Base-by-base conservation (phyloP, 2,888 invertebrate species). In the Drosophila paracracens region DNA sequence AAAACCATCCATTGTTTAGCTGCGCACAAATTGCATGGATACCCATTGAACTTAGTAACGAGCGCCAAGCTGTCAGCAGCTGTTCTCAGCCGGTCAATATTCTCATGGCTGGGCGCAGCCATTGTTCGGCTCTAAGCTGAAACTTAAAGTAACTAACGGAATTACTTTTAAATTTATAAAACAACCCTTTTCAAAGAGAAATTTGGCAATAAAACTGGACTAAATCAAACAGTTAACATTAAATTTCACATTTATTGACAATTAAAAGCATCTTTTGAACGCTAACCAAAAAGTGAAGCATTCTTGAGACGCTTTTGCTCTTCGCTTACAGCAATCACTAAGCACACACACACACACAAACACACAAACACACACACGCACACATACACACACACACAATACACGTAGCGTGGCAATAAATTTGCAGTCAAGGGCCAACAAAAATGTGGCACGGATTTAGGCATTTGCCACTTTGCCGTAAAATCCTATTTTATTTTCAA, bases 401-500 rank as follows among this genome's bases (percentile, higher is more conserved):
- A n/a, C 70, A 71, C 74, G 70, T 74, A 63, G 46, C 66, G 36
- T 11, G 60, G 74, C 60, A 69, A 79, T 82, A 83, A 76, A 85
- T 83, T 85, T 81, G 57, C 48, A 51, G 59, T 73, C 68, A 53
- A 70, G 68, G 62, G 33, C 70, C 25, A 66, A 18, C 13, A 29
- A 56, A 74, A 70, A 79, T 75, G 75, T 64, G 50, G 66, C 74
- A 64, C 52, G 72, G 70, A 71, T 77, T 82, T 80, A 69, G 79
- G 79, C 76, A 63, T 79, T 79, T 74, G 74, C 82, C 76, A 74
- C 76, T 74, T 79, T 70, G 73, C 75, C 76, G 79, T 82, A 76
- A 87, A 88, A 88, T 88, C 81, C 81, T 74, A 88, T 82, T 85
- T 88, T 88, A 88, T 85, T 85, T 85, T 83, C 83, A 88, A 85